phyloP scores from a whole-genome alignment of 2,888 invertebrate species.

The Didymodactylos carnosus region DNA sequence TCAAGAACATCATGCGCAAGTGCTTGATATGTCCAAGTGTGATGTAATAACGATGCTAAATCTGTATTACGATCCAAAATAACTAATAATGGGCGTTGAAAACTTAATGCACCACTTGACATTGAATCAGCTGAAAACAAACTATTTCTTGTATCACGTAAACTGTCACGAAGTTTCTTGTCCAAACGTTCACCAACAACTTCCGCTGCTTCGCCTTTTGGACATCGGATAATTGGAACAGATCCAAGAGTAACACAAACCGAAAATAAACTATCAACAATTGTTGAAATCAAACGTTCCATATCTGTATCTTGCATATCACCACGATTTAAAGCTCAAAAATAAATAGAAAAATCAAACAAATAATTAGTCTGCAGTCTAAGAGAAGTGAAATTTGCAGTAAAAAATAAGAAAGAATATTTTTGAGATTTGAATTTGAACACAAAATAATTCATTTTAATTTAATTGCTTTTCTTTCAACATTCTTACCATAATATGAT shows the following conservation, averaged over 20 bases:
- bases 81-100: slow-evolving; percentile 69
- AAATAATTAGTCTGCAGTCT: background rate
- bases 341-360: background rate
- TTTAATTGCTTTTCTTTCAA: no score
- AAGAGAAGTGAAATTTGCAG: background rate
- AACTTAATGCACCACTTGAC: slow-evolving; percentile 28
- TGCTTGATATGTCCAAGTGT: slow-evolving; percentile 99
- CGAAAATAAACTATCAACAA: slow-evolving; percentile 88
- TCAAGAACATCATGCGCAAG: slow-evolving; percentile 80
- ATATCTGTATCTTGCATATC: slow-evolving; percentile 86
- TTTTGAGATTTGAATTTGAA: no score
- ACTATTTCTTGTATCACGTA: slow-evolving; percentile 86
- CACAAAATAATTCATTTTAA: no score
- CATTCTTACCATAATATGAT: slow-evolving; percentile 61
- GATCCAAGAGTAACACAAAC: slow-evolving; percentile 79
- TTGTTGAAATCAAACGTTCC: slow-evolving; percentile 71
- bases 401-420: no score
- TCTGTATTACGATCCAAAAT: slow-evolving; percentile 80
- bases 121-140: slow-evolving; percentile 60
- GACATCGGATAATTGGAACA: slow-evolving; percentile 73
- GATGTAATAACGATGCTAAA: slow-evolving; percentile 89
- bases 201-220: slow-evolving; percentile 86
- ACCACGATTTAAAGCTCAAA: slow-evolving; percentile 64
- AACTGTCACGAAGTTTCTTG: slow-evolving; percentile 81
- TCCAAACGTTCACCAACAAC: slow-evolving; percentile 77